Percentiles rank a stretch among this genome's conserved stretches.
Conservation (phyloP, 2,113 vertebrate genomes). For the Lanius collurio region DNA sequence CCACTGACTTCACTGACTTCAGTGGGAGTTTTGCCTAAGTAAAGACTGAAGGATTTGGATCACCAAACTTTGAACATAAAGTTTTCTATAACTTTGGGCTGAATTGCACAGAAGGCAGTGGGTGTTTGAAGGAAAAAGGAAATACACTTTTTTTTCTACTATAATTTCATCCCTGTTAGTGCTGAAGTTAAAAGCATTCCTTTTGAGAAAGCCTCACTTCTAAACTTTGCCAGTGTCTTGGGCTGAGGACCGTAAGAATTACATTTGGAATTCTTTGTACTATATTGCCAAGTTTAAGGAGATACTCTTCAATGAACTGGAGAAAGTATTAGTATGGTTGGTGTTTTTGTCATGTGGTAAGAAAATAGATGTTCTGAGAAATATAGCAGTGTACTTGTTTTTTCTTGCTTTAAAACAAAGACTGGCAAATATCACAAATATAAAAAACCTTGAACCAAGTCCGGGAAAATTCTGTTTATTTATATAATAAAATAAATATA, state of each 20-base stretch:
- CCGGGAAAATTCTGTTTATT: slow-evolving; percentile 14
- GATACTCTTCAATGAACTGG: slow-evolving; percentile 18
- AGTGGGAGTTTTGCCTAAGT: slow-evolving; percentile 36
- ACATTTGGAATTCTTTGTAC: slow-evolving; percentile 33
- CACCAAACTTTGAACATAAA: background rate
- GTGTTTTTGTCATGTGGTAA: background rate
- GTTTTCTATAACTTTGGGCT: slow-evolving; percentile 40
- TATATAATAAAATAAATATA: background rate
- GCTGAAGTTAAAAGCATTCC: slow-evolving; percentile 62
- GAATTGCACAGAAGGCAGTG: background rate
- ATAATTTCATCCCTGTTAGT: slow-evolving; percentile 37
- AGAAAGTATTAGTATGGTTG: background rate
- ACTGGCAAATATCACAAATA: background rate
- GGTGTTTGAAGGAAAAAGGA: slow-evolving; percentile 42
- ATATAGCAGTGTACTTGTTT: background rate
- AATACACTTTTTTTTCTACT: slow-evolving; percentile 6
- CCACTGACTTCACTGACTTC: slow-evolving; percentile 25
- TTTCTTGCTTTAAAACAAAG: slow-evolving; percentile 3
- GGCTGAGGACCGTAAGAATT: slow-evolving; percentile 5
- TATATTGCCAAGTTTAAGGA: slow-evolving; percentile 17
- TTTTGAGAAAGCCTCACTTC: slow-evolving; percentile 16
- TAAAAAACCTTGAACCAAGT: background rate
- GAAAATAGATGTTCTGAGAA: slow-evolving; percentile 16
- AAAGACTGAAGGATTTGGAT: slow-evolving; percentile 57
- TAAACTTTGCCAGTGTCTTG: slow-evolving; percentile 36